Percentiles rank a stretch among this genome's conserved stretches.
Conservation (phyloP, 1,140 invertebrate species). For the Panagrolaimus sp. region DNA sequence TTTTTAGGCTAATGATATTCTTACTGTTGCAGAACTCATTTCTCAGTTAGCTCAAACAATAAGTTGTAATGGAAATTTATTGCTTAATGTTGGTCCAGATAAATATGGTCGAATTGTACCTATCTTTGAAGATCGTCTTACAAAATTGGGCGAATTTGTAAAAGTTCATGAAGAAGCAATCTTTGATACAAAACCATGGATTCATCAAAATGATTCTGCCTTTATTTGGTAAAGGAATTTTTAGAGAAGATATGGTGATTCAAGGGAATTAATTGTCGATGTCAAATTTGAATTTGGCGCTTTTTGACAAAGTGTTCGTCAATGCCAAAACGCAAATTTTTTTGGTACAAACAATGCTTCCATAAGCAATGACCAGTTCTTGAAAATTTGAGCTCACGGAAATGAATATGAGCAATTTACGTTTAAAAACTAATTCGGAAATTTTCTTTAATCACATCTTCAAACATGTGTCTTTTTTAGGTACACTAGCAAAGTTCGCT, state of each 20-base stretch:
- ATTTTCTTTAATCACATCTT: too few species aligned
- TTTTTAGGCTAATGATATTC: conserved; percentile 54
- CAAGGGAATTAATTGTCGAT: too few species aligned
- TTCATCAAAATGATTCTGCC: conserved; percentile 48
- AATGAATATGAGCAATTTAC: too few species aligned
- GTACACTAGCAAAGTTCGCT: conserved; percentile 40
- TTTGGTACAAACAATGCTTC: too few species aligned
- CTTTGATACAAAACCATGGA: conserved; percentile 69
- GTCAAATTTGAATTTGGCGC: too few species aligned
- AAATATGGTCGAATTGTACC: conserved; percentile 66
- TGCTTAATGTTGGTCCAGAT: conserved; percentile 60
- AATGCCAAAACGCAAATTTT: too few species aligned
- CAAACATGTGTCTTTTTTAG: conserved; percentile 16
- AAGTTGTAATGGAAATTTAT: conserved; percentile 61
- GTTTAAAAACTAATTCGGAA: too few species aligned
- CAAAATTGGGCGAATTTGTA: conserved; percentile 69
- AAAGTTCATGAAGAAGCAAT: conserved; percentile 79
- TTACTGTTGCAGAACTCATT: conserved; percentile 58
- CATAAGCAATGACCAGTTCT: too few species aligned
- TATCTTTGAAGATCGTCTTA: conserved; percentile 80
- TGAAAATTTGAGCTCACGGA: too few species aligned
- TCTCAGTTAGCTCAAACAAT: conserved; percentile 59
- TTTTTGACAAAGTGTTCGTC: too few species aligned
- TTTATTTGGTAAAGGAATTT: conserved; percentile 41
- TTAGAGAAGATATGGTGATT: too few species aligned